Percentiles rank a stretch among this genome's conserved stretches.
phyloP scores from a whole-genome alignment of 2,113 vertebrate genomes.

The Podocnemis expansa region DNA sequence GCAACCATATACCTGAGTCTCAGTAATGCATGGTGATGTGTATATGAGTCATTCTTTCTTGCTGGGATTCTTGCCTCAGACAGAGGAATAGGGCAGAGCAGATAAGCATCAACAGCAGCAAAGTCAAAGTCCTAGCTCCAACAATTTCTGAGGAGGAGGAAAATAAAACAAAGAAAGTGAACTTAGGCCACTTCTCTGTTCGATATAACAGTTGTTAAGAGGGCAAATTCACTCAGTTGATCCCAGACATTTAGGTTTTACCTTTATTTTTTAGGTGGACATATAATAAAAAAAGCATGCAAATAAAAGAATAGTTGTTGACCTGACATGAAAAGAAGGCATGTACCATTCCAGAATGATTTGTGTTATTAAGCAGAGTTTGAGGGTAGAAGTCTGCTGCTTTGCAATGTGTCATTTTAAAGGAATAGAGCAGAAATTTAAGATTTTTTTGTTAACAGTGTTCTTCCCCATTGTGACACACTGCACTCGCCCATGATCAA shows the following conservation, averaged over 20 bases:
- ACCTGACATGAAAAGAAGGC: background rate
- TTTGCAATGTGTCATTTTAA: constrained; percentile 22
- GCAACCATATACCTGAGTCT: background rate
- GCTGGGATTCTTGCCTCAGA: background rate
- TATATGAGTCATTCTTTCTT: background rate
- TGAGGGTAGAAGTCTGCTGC: constrained; percentile 23
- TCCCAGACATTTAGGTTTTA: background rate
- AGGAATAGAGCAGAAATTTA: constrained; percentile 16
- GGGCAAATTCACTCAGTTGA: background rate
- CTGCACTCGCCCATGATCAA: no score
- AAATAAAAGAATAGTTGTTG: background rate
- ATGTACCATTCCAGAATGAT: background rate
- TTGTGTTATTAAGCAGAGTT: background rate
- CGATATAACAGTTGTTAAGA: background rate
- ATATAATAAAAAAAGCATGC: background rate
- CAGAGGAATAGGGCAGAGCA: background rate
- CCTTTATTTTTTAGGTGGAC: background rate
- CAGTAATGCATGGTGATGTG: background rate
- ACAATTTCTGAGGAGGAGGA: background rate
- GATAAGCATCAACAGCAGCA: background rate
- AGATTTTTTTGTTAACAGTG: background rate
- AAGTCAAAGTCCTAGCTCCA: background rate
- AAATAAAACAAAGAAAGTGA: background rate
- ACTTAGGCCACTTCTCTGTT: background rate
- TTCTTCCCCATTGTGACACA: background rate